phyloP scores from a whole-genome alignment of 1,140 invertebrate genomes.

The Drosophila repleta region DNA sequence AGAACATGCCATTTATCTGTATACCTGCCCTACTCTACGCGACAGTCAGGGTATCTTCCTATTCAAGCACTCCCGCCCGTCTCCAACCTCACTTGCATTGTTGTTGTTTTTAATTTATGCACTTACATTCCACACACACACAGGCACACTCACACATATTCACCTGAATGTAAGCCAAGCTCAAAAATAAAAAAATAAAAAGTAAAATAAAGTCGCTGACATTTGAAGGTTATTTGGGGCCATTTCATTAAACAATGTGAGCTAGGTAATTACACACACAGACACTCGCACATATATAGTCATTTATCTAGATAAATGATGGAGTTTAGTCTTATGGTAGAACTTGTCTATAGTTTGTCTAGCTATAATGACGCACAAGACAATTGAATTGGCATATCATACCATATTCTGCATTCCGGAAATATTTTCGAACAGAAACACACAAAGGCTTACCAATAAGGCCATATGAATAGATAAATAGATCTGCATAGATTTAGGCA shows the following conservation, averaged over 20 bases:
- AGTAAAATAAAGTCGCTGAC: conserved; percentile 71
- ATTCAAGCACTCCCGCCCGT: too few species aligned
- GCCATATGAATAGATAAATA: neutral
- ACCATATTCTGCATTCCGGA: conserved; percentile 18
- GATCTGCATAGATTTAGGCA: neutral
- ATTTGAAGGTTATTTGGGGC: conserved; percentile 67
- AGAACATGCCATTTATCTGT: too few species aligned
- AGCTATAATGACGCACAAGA: neutral
- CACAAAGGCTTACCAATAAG: conserved; percentile 1
- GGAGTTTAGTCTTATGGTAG: conserved; percentile 5
- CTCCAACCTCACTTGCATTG: neutral
- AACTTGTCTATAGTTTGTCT: conserved; percentile 1
- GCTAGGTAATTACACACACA: conserved; percentile 34
- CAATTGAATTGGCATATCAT: conserved; percentile 3
- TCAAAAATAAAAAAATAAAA: conserved; percentile 30
- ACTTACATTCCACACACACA: conserved; percentile 45
- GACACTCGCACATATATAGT: conserved; percentile 11
- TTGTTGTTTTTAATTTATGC: conserved; percentile 57
- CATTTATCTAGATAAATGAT: conserved; percentile 14
- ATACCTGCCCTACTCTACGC: too few species aligned
- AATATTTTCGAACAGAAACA: conserved; percentile 10
- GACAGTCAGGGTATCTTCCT: too few species aligned
- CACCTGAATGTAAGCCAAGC: conserved; percentile 41
- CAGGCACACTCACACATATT: conserved; percentile 16
- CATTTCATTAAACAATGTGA: conserved; percentile 63